Conservation (phyloP, 1,140 invertebrate species). For the Andrena cerasifolii region DNA sequence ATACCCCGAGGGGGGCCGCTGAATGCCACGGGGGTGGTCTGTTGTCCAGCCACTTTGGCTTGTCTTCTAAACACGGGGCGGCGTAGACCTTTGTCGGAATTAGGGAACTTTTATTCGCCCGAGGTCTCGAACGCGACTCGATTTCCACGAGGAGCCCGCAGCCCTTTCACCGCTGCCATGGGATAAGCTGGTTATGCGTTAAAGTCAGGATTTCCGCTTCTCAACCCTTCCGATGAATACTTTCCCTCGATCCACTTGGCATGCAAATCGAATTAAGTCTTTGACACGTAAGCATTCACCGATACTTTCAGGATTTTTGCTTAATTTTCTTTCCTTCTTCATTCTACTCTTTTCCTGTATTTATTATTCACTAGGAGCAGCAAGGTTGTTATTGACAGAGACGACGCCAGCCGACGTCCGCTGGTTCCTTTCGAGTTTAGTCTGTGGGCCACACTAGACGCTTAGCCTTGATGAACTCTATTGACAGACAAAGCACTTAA, state of each 20-base stretch:
- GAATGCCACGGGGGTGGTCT: constrained; percentile 61
- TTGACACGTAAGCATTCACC: no score
- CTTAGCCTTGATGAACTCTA: constrained; percentile 76
- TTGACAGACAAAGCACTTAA: constrained; percentile 78
- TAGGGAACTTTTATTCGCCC: constrained; percentile 55
- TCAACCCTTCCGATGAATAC: no score
- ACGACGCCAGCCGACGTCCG: not conserved
- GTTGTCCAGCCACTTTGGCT: constrained; percentile 46
- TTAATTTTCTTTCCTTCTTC: not conserved
- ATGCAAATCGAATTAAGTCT: not conserved
- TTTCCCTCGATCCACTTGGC: not conserved
- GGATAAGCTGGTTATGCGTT: constrained; percentile 16
- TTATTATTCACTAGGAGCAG: not conserved
- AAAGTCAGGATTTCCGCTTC: constrained; percentile 13
- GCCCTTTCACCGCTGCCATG: constrained; percentile 20
- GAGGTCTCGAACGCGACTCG: constrained; percentile 33
- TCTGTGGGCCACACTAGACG: constrained; percentile 78
- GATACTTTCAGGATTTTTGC: no score
- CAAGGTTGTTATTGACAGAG: not conserved
- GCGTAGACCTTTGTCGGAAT: constrained; percentile 65
- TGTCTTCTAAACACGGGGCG: constrained; percentile 51
- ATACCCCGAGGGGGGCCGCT: constrained; percentile 28
- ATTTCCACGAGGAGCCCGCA: constrained; percentile 10
- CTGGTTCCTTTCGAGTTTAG: constrained; percentile 11
- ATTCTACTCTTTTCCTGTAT: not conserved